These are phyloP conservation scores for Andrena bucephala DNA, from an alignment of 2,888 invertebrate genomes.

Conservation along the genomic window DNA sequence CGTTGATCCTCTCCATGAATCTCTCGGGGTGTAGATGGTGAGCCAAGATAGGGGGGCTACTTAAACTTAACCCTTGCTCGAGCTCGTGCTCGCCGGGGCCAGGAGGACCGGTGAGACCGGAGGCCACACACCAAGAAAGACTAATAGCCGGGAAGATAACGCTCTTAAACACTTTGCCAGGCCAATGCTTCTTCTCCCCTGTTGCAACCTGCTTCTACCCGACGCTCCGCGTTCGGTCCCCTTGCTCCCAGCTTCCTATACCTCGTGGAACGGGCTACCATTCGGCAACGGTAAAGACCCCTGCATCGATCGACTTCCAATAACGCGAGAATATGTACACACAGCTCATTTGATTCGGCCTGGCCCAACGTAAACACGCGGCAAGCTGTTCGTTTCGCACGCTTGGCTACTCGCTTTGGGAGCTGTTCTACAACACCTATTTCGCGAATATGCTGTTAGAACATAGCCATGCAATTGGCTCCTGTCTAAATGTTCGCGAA, in stretches of 20 bases:
- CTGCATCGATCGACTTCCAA: conserved; percentile 56
- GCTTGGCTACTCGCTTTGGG: no score
- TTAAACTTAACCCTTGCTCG: conserved; percentile 83
- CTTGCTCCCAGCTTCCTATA: conserved; percentile 26
- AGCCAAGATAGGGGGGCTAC: conserved; percentile 82
- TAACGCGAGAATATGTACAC: conserved; percentile 46
- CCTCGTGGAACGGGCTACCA: conserved; percentile 45
- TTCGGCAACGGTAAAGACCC: conserved; percentile 49
- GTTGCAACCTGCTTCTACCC: conserved; percentile 76
- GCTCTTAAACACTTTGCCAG: conserved; percentile 84
- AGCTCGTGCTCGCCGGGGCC: conserved; percentile 70
- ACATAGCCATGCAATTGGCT: no score
- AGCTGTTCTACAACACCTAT: no score
- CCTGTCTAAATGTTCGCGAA: no score
- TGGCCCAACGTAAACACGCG: no score
- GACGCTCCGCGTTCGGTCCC: conserved; percentile 55
- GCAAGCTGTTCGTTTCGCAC: no score
- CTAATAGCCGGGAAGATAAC: conserved; percentile 85
- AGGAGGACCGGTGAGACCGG: conserved; percentile 79
- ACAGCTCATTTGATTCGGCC: neutral
- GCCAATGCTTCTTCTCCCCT: conserved; percentile 81
- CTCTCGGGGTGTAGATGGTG: conserved; percentile 80
- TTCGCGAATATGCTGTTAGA: no score
- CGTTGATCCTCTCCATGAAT: conserved; percentile 69
- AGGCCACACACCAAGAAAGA: conserved; percentile 84